Conservation (phyloP, 2,888 invertebrate species). For the Lymantria monacha region DNA sequence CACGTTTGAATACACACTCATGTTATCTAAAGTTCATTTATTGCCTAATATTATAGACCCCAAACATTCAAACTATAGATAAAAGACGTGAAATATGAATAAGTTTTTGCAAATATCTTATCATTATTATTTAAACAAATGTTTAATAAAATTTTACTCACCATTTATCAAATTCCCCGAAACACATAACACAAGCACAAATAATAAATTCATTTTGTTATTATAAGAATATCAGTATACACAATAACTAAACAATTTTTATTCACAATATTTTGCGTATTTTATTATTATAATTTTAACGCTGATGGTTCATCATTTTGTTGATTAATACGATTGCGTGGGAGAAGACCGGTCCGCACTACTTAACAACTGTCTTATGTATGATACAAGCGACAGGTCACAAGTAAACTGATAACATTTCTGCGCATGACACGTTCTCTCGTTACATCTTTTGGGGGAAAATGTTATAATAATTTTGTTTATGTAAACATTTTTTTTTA, state of each 20-base stretch:
- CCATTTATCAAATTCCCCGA: constrained; percentile 40
- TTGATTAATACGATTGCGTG: neutral
- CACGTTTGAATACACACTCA: neutral
- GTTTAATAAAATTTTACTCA: constrained; percentile 37
- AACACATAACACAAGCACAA: constrained; percentile 47
- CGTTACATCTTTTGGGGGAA: constrained; percentile 25
- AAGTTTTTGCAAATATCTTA: constrained; percentile 1
- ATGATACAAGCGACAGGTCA: constrained; percentile 52
- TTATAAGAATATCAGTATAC: constrained; percentile 7
- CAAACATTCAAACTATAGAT: constrained; percentile 10
- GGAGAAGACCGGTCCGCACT: constrained; percentile 18
- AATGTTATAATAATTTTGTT: constrained; percentile 24
- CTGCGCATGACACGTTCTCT: constrained; percentile 52
- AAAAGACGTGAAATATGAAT: neutral
- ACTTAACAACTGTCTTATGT: constrained; percentile 32
- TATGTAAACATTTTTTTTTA: neutral
- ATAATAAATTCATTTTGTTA: constrained; percentile 37
- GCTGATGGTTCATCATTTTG: constrained; percentile 3
- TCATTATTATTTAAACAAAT: constrained; percentile 38
- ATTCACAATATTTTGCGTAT: constrained; percentile 1
- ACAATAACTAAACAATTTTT: constrained; percentile 9
- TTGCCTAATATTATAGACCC: constrained; percentile 17
- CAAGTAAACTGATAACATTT: constrained; percentile 54
- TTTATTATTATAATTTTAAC: neutral
- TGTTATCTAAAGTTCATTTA: constrained; percentile 17